Evolutionary conservation across 1,140 invertebrate species (phyloP).

Genomic region (Plutomurus gul): DNA sequence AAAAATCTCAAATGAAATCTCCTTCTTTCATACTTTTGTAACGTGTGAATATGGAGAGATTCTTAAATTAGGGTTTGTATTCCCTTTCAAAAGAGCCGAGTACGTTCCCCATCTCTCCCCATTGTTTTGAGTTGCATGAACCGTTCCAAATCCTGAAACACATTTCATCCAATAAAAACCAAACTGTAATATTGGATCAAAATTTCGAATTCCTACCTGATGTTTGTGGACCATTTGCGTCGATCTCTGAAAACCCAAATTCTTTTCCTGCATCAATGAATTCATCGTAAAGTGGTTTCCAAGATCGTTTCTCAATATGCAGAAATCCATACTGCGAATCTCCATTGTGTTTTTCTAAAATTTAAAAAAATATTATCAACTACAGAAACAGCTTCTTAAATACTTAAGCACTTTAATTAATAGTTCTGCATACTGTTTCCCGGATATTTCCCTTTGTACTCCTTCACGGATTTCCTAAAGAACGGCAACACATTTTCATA

Average conservation of each 20-base stretch:
- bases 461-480: slow-evolving; percentile 42
- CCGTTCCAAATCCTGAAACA: slow-evolving; percentile 7
- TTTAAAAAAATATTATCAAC: neutral
- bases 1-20: neutral
- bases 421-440: neutral
- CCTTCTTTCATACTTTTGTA: slow-evolving; percentile 42
- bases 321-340: slow-evolving; percentile 52
- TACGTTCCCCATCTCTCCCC: slow-evolving; percentile 40
- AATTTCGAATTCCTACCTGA: no score
- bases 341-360: slow-evolving; percentile 15
- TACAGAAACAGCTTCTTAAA: neutral
- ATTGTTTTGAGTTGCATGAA: slow-evolving; percentile 44
- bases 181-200: no score
- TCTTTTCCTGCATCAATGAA: slow-evolving; percentile 43
- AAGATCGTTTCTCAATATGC: slow-evolving; percentile 48
- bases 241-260: slow-evolving; percentile 30
- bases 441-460: slow-evolving; percentile 35
- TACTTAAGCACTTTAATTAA: neutral
- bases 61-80: slow-evolving; percentile 33
- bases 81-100: slow-evolving; percentile 21
- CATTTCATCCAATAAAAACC: no score
- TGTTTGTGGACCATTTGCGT: slow-evolving; percentile 39
- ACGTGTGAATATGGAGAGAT: slow-evolving; percentile 46
- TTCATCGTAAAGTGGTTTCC: neutral
- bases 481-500: slow-evolving; percentile 47